Conservation (phyloP, 1,140 invertebrate genomes). For the Brachionus rotundiformis region DNA sequence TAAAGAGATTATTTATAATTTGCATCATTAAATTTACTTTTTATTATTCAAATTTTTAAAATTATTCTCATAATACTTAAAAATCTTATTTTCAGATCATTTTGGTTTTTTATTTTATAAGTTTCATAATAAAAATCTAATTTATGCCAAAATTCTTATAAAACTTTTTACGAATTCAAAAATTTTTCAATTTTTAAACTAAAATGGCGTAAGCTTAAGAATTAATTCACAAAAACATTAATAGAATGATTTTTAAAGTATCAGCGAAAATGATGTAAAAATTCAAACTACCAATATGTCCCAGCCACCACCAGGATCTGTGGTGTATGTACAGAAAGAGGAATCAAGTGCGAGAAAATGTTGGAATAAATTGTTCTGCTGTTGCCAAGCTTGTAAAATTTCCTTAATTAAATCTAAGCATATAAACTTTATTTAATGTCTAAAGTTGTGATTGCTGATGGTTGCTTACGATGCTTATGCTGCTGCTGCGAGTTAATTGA, state of each 20-base stretch:
- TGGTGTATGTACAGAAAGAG: constrained; percentile 8
- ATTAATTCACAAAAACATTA: neutral
- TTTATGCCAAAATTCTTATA: neutral
- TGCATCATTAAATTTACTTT: too few species aligned
- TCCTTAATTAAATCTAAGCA: neutral
- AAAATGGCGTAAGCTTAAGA: neutral
- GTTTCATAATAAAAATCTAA: neutral
- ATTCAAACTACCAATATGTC: constrained; percentile 1
- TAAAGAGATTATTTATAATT: too few species aligned
- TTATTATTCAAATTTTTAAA: too few species aligned
- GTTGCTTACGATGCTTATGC: constrained; percentile 4
- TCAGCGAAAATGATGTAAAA: constrained; percentile 25
- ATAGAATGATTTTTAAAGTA: neutral
- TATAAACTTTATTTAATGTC: neutral
- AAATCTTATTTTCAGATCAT: neutral
- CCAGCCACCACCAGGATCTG: neutral
- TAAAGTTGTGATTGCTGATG: constrained; percentile 14
- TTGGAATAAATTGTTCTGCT: constrained; percentile 12
- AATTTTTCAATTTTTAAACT: neutral
- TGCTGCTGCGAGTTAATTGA: constrained; percentile 4
- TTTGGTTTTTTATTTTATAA: neutral
- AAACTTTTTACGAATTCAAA: neutral
- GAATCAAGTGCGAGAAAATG: neutral
- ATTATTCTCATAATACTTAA: too few species aligned
- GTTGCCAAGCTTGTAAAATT: constrained; percentile 35